Evolutionary conservation across 2,797 vertebrate genomes (phyloP).

Genomic region (Danionella dracula): DNA sequence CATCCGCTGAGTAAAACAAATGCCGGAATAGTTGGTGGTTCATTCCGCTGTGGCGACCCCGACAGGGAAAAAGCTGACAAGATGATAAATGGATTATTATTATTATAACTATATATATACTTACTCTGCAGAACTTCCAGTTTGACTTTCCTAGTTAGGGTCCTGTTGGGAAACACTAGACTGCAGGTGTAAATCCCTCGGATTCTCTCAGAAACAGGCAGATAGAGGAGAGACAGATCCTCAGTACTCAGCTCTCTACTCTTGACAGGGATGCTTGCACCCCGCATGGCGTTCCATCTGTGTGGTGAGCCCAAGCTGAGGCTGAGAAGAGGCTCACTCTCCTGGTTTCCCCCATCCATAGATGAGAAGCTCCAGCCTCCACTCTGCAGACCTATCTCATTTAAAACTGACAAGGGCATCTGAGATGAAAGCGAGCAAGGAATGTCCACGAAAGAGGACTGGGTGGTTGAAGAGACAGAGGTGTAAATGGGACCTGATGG

Average conservation of each 20-base stretch:
- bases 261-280: accelerated
- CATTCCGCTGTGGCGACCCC: no score
- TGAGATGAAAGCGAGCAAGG: slow-evolving; percentile 47
- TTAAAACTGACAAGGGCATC: slow-evolving; percentile 45
- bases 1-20: no score
- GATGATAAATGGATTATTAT: no score
- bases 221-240: slow-evolving; percentile 40
- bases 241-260: not conserved
- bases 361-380: slow-evolving; percentile 57
- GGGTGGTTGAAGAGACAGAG: slow-evolving; percentile 9
- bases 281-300: not conserved
- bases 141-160: slow-evolving; percentile 7
- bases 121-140: slow-evolving; percentile 63
- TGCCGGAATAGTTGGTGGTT: no score
- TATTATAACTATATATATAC: slow-evolving; percentile 28
- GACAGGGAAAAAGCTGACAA: no score
- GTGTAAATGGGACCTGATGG: slow-evolving; percentile 37
- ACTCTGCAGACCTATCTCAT: not conserved
- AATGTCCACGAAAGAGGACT: slow-evolving; percentile 5
- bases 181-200: slow-evolving; percentile 54
- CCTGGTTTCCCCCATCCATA: not conserved
- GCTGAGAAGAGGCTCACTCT: accelerated
- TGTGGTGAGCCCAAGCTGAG: not conserved
- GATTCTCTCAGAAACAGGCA: not conserved
- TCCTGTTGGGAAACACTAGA: slow-evolving; percentile 28